These are phyloP conservation scores for Trichomalopsis sarcophagae DNA, from an alignment of 1,140 invertebrate genomes.

Conservation along the genomic window DNA sequence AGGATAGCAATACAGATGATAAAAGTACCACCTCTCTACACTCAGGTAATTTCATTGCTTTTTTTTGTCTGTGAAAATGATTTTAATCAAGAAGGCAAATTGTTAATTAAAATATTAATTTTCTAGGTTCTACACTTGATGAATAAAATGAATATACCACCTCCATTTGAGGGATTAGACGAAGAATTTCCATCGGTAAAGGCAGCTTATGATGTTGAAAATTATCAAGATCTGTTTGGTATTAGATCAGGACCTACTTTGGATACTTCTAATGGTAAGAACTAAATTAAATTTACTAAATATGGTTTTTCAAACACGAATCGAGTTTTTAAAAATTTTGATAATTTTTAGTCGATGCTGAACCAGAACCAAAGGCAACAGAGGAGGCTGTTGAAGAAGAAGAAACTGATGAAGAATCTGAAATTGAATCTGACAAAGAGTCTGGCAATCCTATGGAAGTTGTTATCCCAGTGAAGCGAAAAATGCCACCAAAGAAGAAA, in stretches of 20 bases:
- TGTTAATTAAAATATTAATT: not conserved
- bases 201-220: slow-evolving; percentile 68
- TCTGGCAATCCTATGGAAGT: slow-evolving; percentile 63
- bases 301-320: not conserved
- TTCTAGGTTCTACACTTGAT: slow-evolving; percentile 91
- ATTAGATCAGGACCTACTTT: slow-evolving; percentile 66
- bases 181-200: slow-evolving; percentile 67
- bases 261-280: slow-evolving; percentile 60
- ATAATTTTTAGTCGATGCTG: not conserved
- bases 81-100: not conserved
- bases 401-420: slow-evolving; percentile 82
- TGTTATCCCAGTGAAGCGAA: slow-evolving; percentile 77
- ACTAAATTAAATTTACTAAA: too few species aligned
- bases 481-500: slow-evolving; percentile 77
- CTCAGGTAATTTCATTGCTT: slow-evolving; percentile 73
- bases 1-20: slow-evolving; percentile 87
- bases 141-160: slow-evolving; percentile 95
- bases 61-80: not conserved
- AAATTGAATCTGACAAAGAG: slow-evolving; percentile 85
- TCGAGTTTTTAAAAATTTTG: not conserved
- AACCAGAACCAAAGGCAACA: not conserved
- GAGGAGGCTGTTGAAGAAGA: slow-evolving; percentile 41
- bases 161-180: slow-evolving; percentile 84
- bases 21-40: slow-evolving; percentile 88
- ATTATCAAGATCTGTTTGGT: slow-evolving; percentile 69